Evolutionary conservation across 2,113 vertebrate species (phyloP), one percentile per base, ranked within the genome.

Genomic region (Apodemus sylvaticus): DNA sequence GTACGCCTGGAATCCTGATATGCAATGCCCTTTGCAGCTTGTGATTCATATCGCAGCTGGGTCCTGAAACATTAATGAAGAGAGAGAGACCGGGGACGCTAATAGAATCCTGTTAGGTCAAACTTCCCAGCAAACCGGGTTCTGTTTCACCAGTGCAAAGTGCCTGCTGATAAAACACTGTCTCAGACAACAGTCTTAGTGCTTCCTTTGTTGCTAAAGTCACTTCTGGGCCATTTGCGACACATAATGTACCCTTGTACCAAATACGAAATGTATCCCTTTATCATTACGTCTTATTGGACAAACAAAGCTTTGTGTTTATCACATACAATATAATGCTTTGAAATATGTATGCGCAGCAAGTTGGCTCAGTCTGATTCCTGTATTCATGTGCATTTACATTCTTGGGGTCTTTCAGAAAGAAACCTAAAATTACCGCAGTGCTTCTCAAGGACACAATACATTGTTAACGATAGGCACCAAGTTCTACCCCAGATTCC

Each of bases 11-110:
- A 60, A 82, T 93, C 70, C 66, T 64, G 93, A 9, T 79, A 71
- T 70, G 5, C 19, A 87, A 86, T 73, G 95, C 93, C 97, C 93
- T 98, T 98, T 97, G 77, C 81, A 53, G 95, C 51, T 45, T 88
- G 53, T 86, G 71, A 92, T 87, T 95, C 73, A 94, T 97, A 94
- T 92, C 91, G 86, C 73, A 89, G 88, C 91, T 31, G 76, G 79
- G 88, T 91, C 53, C 19, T 36, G 31, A 98, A 96, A 95, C 91
- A 90, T 76, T 96, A 55, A 96, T 96, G 90, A 97, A 96, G 19
- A 73, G 77, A 73, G 77, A 51, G 10, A 88, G 92, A 96, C 94
- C 82, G 29, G 71, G 22, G 91, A 90, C 39, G 82, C 92, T 94
- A 74, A 96, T 77, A 86, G 83, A 94, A 71, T 70, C 88, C 90